Conservation (phyloP, 2,797 vertebrate species). For the Limosa lapponica region DNA sequence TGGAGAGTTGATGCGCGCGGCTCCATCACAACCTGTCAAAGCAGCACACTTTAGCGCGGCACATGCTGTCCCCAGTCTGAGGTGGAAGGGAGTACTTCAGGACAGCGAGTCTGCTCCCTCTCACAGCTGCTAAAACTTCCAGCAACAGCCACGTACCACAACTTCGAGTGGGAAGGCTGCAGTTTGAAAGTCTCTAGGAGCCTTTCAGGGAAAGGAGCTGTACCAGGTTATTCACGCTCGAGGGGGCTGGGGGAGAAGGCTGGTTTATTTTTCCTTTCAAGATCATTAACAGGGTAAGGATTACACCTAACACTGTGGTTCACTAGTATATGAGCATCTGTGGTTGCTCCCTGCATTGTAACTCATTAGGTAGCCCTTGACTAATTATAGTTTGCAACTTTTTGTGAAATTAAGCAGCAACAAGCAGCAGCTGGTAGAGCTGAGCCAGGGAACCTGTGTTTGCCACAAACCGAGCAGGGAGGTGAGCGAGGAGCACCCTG, state of each 20-base stretch:
- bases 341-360: not conserved
- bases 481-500: not conserved
- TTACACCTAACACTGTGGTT: not conserved
- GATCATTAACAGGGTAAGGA: not conserved
- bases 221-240: not conserved
- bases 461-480: not conserved
- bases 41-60: not conserved
- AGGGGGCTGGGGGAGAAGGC: not conserved
- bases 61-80: not conserved
- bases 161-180: not conserved
- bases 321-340: not conserved
- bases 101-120: not conserved
- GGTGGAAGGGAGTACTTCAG: not conserved
- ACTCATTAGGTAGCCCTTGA: not conserved
- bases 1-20: fast-evolving
- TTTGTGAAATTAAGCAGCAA: not conserved
- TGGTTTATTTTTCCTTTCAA: not conserved
- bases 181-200: not conserved
- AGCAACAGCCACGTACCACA: fast-evolving
- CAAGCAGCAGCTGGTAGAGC: not conserved
- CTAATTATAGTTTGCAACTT: not conserved
- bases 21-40: not conserved
- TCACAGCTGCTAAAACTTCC: not conserved
- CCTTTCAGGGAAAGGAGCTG: not conserved
- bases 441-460: fast-evolving